Evolutionary conservation across 2,113 vertebrate genomes (phyloP).

Genomic region (Hipposideros armiger): DNA sequence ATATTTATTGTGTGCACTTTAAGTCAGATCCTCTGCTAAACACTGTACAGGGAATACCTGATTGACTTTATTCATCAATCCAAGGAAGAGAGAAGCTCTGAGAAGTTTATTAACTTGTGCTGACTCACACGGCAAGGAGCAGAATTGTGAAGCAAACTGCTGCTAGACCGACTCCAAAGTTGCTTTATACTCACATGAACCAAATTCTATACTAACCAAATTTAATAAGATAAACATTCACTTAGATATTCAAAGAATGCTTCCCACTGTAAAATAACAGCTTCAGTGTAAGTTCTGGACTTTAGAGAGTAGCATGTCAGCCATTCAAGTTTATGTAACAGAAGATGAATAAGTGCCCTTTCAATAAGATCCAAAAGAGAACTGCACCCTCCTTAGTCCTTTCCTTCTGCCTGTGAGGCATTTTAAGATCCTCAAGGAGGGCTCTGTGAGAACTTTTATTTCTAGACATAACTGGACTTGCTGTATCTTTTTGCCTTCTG

Average conservation of each 20-base stretch:
- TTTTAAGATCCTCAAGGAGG: constrained; percentile 25
- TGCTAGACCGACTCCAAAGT: neutral
- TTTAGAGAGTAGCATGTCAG: constrained; percentile 23
- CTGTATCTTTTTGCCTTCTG: constrained; percentile 16
- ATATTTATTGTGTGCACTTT: neutral
- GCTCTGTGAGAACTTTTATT: neutral
- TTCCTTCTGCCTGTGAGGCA: neutral
- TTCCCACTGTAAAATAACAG: constrained; percentile 30
- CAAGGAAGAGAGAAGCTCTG: neutral
- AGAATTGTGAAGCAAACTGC: neutral
- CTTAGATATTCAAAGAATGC: neutral
- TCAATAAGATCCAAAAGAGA: constrained; percentile 62
- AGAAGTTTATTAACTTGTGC: neutral
- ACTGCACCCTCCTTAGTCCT: constrained; percentile 11
- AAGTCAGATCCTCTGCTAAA: neutral
- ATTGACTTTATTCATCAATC: neutral
- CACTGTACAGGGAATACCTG: neutral
- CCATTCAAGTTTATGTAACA: constrained; percentile 1
- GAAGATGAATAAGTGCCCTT: constrained; percentile 45
- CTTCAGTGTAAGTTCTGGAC: neutral
- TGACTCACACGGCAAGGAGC: neutral
- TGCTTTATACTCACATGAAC: neutral
- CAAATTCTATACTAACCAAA: neutral
- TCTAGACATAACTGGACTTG: neutral
- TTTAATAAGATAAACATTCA: constrained; percentile 17